Evolutionary conservation across 2,113 vertebrate genomes (phyloP).

Genomic region (Tautogolabrus adspersus): DNA sequence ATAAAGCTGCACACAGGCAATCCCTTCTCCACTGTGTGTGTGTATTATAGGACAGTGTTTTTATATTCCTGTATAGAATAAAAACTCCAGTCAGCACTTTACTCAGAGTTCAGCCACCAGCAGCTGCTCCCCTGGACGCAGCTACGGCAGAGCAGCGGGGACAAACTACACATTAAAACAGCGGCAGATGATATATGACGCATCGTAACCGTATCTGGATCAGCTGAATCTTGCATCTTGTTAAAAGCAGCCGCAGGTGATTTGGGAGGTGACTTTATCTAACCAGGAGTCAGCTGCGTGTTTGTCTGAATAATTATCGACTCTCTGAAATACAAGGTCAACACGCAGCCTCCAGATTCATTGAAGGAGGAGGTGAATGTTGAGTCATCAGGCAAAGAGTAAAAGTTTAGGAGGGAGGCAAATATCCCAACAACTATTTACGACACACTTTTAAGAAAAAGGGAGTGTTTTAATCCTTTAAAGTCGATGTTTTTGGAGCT

Average conservation of each 20-base stretch:
- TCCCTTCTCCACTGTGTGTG: neutral
- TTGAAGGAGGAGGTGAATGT: slow-evolving; percentile 41
- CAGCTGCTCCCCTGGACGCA: slow-evolving; percentile 21
- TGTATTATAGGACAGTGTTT: neutral
- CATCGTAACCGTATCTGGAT: slow-evolving; percentile 43
- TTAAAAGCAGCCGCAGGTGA: slow-evolving; percentile 50
- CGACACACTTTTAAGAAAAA: neutral
- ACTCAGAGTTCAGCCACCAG: slow-evolving; percentile 7
- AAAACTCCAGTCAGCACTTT: slow-evolving; percentile 33
- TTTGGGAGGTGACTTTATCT: slow-evolving; percentile 49
- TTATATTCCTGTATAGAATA: neutral
- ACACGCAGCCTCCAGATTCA: slow-evolving; percentile 39
- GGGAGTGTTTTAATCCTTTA: neutral
- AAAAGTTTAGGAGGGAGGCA: neutral
- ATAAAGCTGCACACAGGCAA: slow-evolving; percentile 7
- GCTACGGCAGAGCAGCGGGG: slow-evolving; percentile 16
- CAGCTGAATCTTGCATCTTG: slow-evolving; percentile 51
- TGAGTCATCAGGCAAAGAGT: neutral
- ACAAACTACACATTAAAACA: slow-evolving; percentile 21
- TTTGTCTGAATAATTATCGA: slow-evolving; percentile 40
- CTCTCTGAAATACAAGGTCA: slow-evolving; percentile 50
- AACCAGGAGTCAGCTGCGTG: slow-evolving; percentile 26
- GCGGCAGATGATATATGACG: slow-evolving; percentile 58
- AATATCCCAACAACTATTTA: slow-evolving; percentile 7
- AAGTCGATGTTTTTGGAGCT: neutral